Base-by-base conservation (phyloP, 2,888 invertebrate species). In the Catonia carolina region DNA sequence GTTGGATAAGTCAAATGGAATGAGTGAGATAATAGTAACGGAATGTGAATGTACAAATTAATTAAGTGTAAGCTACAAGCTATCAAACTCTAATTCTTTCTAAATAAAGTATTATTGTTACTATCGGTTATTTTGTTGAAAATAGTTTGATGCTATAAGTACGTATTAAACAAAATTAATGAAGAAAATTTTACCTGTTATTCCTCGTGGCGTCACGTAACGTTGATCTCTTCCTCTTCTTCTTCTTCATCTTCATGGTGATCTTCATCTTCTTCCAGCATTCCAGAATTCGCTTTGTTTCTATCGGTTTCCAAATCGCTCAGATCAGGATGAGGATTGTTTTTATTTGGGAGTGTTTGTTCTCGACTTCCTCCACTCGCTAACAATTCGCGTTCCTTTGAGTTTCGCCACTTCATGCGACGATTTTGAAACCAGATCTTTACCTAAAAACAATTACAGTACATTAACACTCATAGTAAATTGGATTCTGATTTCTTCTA, bases 401-500 rank as follows among this genome's bases (percentile, higher is more conserved):
- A 94, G 74, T 98, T 98, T 54, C 98, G 82, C 97, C 97, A 97
- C 74, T 94, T 98, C 97, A 98, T 98, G 55, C 97, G 85, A 0
- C 97, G 85, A 72, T 98, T 98, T 80, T 98, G 97, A 74, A 98
- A 98, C 87, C 88, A 88, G 60, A 89, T 88, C 73, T 88, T 88
- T 57, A 88, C 88, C 88, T 88, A 75, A 17, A 75, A 27, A 27
- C 4, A 27, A 27, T 27, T 27, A 27, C n/a, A n/a, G n/a, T n/a
- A n/a, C n/a, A n/a, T n/a, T n/a, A n/a, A n/a, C n/a, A n/a, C n/a
- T n/a, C n/a, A n/a, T n/a, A n/a, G n/a, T n/a, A n/a, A n/a, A n/a
- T n/a, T n/a, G n/a, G n/a, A n/a, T n/a, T n/a, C n/a, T n/a, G n/a
- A n/a, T n/a, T n/a, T n/a, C n/a, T n/a, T n/a, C n/a, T n/a, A n/a